These are phyloP conservation scores for Rugalucina vietnamica DNA, from an alignment of 2,888 invertebrate genomes.

Conservation along the genomic window DNA sequence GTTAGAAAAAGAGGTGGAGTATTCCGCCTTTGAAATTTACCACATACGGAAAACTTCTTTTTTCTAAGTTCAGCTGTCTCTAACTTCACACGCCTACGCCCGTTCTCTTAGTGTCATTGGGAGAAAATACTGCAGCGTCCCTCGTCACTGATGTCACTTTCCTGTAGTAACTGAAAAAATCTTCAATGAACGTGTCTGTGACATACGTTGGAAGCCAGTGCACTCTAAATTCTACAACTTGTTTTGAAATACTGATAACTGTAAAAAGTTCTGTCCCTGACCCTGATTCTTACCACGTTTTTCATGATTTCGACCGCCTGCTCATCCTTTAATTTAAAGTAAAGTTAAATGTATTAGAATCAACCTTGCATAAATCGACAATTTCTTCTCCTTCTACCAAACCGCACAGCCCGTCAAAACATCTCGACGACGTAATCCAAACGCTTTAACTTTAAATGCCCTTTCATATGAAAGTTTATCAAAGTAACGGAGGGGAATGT, in stretches of 20 bases:
- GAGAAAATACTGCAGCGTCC: background rate
- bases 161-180: background rate
- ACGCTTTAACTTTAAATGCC: background rate
- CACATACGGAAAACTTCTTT: background rate
- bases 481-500: background rate
- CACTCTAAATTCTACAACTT: background rate
- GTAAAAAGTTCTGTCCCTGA: background rate
- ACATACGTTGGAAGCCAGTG: background rate
- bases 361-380: background rate
- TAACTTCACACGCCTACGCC: background rate
- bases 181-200: background rate
- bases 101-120: background rate
- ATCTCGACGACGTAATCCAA: background rate
- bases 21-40: background rate
- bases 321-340: background rate
- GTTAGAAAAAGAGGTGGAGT: background rate
- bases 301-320: background rate
- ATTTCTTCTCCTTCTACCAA: background rate
- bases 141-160: background rate
- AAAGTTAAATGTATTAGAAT: background rate
- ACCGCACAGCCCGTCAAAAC: background rate
- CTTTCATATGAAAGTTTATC: background rate
- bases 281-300: background rate
- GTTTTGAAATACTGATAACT: background rate
- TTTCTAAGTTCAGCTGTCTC: background rate